Conservation (phyloP, 2,888 invertebrate species). For the Trichogramma dendrolimi region DNA sequence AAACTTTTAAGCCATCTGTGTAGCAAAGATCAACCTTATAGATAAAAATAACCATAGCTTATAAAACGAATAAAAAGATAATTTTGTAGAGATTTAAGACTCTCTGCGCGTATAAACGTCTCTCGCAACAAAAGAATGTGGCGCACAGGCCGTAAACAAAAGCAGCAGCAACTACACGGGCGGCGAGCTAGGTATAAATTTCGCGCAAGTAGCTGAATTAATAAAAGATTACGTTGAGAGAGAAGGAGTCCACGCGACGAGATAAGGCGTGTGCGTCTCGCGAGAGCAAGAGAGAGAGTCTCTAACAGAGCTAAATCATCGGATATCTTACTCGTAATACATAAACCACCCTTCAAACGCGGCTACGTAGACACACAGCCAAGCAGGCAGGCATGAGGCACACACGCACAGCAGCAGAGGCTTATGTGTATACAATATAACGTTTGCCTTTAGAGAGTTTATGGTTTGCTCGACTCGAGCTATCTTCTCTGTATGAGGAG, state of each 20-base stretch:
- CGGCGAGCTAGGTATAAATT: slow-evolving; percentile 42
- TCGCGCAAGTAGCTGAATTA: slow-evolving; percentile 51
- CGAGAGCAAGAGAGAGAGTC: no score
- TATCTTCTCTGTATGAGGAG: no score
- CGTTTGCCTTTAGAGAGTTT: no score
- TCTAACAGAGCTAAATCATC: slow-evolving; percentile 49
- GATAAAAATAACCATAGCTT: no score
- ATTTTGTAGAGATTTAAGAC: slow-evolving; percentile 43
- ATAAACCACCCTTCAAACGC: slow-evolving; percentile 53
- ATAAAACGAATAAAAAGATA: slow-evolving; percentile 33
- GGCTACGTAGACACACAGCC: slow-evolving; percentile 37
- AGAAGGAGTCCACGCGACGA: no score
- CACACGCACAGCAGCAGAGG: slow-evolving; percentile 2
- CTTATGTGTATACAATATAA: no score
- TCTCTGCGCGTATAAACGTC: slow-evolving; percentile 43
- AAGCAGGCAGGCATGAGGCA: slow-evolving; percentile 28
- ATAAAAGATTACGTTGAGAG: slow-evolving; percentile 50
- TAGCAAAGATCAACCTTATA: no score
- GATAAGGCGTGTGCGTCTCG: no score
- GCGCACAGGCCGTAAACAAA: slow-evolving; percentile 31
- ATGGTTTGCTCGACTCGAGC: no score
- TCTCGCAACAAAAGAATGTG: slow-evolving; percentile 29
- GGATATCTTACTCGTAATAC: slow-evolving; percentile 53
- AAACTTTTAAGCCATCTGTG: no score
- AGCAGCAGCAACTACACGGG: slow-evolving; percentile 31